These are phyloP conservation scores for Drosophila tani DNA, from an alignment of 1,140 invertebrate species.

Conservation along the genomic window DNA sequence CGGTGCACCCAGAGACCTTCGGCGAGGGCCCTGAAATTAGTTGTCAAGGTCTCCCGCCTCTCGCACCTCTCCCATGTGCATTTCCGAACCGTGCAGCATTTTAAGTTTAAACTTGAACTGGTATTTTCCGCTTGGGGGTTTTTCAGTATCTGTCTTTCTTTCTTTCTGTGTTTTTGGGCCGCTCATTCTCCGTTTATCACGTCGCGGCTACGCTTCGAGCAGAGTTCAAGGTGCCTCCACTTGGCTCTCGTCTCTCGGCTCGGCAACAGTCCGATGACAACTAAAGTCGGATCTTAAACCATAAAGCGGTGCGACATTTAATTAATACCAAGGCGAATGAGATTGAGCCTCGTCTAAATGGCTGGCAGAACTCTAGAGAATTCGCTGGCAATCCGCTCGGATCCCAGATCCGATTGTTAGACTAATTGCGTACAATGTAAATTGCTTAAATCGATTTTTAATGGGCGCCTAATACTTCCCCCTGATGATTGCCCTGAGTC, in stretches of 20 bases:
- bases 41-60: constrained; percentile 66
- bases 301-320: constrained; percentile 38
- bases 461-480: constrained; percentile 23
- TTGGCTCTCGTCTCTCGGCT: constrained; percentile 7
- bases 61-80: constrained; percentile 50
- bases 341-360: constrained; percentile 23
- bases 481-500: constrained; percentile 16
- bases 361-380: constrained; percentile 24
- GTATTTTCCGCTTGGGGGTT: constrained; percentile 63
- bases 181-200: constrained; percentile 50
- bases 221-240: constrained; percentile 64
- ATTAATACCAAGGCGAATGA: constrained; percentile 60
- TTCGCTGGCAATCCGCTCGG: constrained; percentile 3
- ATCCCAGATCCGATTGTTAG: constrained; percentile 24
- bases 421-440: constrained; percentile 47
- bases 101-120: constrained; percentile 76
- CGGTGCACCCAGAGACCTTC: constrained; percentile 74
- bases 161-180: constrained; percentile 31
- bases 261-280: constrained; percentile 42
- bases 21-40: constrained; percentile 72
- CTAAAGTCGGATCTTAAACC: constrained; percentile 16
- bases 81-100: constrained; percentile 65
- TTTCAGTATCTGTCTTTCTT: constrained; percentile 34
- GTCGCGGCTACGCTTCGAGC: constrained; percentile 49
- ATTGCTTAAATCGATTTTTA: constrained; percentile 48